A percentile compares a stretch with the other conserved stretches of the same genome.
phyloP scores from a whole-genome alignment of 2,113 vertebrate species.

The Lepidiolamprologus cunningtoni region DNA sequence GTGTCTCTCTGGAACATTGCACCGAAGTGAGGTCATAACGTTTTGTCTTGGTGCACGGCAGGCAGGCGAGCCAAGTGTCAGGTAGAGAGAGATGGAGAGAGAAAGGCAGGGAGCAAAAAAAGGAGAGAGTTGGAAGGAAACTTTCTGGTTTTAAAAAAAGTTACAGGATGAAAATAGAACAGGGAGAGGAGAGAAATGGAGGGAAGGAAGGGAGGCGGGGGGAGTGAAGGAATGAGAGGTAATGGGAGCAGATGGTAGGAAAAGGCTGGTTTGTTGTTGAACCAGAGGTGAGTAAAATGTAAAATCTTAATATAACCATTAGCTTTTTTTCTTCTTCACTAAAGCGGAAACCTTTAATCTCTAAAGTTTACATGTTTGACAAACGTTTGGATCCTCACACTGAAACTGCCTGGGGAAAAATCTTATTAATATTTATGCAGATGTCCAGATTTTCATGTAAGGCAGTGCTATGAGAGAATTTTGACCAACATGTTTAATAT shows the following conservation, averaged over 20 bases:
- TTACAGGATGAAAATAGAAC: slow-evolving; percentile 40
- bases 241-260: neutral
- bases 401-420: neutral
- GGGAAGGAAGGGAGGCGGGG: neutral
- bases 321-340: neutral
- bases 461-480: neutral
- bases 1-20: slow-evolving; percentile 50
- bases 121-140: slow-evolving; percentile 2
- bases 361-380: neutral
- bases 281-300: neutral
- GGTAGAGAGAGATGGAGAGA: neutral
- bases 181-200: slow-evolving; percentile 16
- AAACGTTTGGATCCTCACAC: neutral
- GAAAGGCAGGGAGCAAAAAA: neutral
- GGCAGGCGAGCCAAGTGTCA: slow-evolving; percentile 45
- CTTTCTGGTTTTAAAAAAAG: neutral
- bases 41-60: slow-evolving; percentile 48
- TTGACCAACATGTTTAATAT: neutral
- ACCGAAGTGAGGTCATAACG: slow-evolving; percentile 60
- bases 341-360: neutral
- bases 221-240: neutral
- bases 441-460: neutral
- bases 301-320: neutral
- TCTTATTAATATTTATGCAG: neutral
- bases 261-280: neutral